phyloP scores from a whole-genome alignment of 2,888 invertebrate species.

The Xylophagus ater region DNA sequence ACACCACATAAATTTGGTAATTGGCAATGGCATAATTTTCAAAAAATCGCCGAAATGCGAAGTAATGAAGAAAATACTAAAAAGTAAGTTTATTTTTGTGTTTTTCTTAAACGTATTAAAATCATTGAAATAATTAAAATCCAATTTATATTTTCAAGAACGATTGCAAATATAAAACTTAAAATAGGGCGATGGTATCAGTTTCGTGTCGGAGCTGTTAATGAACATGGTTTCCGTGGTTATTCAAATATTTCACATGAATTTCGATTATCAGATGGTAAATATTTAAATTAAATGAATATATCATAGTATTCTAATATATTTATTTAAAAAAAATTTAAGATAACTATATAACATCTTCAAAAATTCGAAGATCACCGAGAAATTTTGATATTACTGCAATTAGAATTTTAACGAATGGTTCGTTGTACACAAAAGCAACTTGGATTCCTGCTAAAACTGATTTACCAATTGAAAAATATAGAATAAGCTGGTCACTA shows the following conservation, averaged over 20 bases:
- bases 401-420: conserved; percentile 26
- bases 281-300: conserved; percentile 20
- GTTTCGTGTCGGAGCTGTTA: conserved; percentile 65
- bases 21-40: conserved; percentile 43
- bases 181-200: conserved; percentile 65
- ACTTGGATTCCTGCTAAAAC: conserved; percentile 59
- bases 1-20: conserved; percentile 51
- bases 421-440: conserved; percentile 47
- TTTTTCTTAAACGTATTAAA: conserved; percentile 18
- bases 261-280: conserved; percentile 39
- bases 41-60: conserved; percentile 30
- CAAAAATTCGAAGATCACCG: conserved; percentile 34
- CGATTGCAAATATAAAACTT: conserved; percentile 32
- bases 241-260: conserved; percentile 54
- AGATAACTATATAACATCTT: conserved; percentile 25
- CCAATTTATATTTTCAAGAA: conserved; percentile 22
- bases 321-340: conserved; percentile 17
- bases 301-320: conserved; percentile 17
- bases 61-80: conserved; percentile 17
- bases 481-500: conserved; percentile 65
- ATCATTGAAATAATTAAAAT: conserved; percentile 2
- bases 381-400: conserved; percentile 28
- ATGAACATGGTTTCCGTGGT: conserved; percentile 58
- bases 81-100: conserved; percentile 13
- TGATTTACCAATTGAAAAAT: conserved; percentile 57